Percentiles rank a stretch among this genome's conserved stretches.
Conservation (phyloP, 2,113 vertebrate species). For the Rhinoptilus africanus region DNA sequence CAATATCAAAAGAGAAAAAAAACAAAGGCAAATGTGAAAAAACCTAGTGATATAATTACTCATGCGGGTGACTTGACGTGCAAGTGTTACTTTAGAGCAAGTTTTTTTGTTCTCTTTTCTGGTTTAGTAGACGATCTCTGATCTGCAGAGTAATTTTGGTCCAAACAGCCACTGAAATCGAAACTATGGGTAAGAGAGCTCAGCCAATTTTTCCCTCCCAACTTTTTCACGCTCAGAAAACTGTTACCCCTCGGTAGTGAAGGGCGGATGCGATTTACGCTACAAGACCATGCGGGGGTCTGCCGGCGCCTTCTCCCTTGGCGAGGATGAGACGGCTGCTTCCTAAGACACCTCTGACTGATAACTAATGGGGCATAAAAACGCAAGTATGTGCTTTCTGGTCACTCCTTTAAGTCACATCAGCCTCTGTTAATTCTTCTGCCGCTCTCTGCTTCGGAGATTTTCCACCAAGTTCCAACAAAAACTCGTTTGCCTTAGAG, state of each 20-base stretch:
- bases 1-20: neutral
- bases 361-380: neutral
- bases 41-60: neutral
- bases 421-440: neutral
- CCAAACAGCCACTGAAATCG: neutral
- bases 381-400: neutral
- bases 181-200: neutral
- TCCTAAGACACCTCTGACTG: neutral
- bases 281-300: fast-evolving
- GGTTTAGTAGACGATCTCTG: neutral
- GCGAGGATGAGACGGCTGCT: neutral
- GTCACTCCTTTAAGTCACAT: neutral
- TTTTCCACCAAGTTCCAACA: neutral
- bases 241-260: neutral
- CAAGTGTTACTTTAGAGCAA: neutral
- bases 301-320: neutral
- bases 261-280: neutral
- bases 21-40: neutral
- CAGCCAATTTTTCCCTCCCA: neutral
- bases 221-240: neutral
- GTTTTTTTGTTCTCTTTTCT: neutral
- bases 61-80: neutral
- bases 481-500: neutral
- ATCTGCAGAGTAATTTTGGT: neutral
- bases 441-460: neutral